Evolutionary conservation across 2,888 invertebrate species (phyloP).

Genomic region (Chromoteleia sp.): DNA sequence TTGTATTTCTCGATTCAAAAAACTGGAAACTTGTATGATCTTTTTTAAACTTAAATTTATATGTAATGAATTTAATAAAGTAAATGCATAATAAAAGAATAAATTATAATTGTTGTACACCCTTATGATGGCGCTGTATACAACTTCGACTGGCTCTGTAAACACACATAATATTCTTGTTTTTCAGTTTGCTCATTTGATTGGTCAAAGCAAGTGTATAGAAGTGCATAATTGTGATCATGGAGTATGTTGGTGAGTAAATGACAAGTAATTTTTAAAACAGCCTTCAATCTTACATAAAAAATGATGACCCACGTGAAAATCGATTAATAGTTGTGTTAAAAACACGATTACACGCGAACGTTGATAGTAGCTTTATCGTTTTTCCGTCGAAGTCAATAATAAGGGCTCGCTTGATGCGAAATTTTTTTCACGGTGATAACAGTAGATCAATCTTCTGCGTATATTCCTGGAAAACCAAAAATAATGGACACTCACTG

Average conservation of each 20-base stretch:
- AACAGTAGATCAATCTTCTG: neutral
- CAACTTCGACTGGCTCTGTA: neutral
- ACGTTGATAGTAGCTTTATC: neutral
- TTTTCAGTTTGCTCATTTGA: slow-evolving; percentile 45
- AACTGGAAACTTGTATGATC: no score
- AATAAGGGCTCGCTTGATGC: slow-evolving; percentile 17
- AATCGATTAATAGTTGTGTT: neutral
- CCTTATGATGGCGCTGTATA: slow-evolving; percentile 11
- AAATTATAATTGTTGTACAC: neutral
- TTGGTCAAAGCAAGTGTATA: slow-evolving; percentile 40
- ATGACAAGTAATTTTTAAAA: slow-evolving; percentile 63
- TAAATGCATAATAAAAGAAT: no score
- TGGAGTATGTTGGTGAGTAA: slow-evolving; percentile 70
- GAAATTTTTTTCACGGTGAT: neutral
- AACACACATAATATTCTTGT: slow-evolving; percentile 7
- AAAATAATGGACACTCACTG: no score
- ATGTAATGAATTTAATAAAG: no score
- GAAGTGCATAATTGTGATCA: slow-evolving; percentile 61
- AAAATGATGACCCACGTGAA: neutral
- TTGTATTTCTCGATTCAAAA: no score
- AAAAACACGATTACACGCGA: neutral
- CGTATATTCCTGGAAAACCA: no score
- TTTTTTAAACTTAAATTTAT: no score
- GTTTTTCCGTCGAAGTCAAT: neutral
- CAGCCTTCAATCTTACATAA: neutral